phyloP scores from a whole-genome alignment of 2,113 vertebrate genomes.

The Macroglossus sobrinus region DNA sequence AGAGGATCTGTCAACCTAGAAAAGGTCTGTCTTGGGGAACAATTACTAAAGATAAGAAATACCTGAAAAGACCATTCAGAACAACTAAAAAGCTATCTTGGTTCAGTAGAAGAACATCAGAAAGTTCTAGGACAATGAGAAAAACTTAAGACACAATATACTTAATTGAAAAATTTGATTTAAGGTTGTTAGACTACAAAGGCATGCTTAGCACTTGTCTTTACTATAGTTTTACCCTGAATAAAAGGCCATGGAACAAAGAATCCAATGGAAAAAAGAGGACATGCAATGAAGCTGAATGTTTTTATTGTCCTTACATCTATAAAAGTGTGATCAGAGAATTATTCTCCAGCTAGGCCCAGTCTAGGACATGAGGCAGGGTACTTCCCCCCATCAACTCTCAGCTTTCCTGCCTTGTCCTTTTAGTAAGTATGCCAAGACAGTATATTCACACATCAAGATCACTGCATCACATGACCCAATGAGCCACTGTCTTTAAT shows the following conservation, averaged over 20 bases:
- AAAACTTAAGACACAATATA: neutral
- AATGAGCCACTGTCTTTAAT: neutral
- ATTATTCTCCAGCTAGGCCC: neutral
- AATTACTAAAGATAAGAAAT: neutral
- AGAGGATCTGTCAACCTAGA: neutral
- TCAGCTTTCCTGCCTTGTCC: neutral
- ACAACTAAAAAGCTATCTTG: neutral
- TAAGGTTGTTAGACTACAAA: neutral
- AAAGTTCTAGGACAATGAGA: neutral
- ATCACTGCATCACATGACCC: neutral
- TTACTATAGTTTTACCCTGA: neutral
- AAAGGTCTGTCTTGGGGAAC: neutral
- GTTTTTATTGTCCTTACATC: neutral
- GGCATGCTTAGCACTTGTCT: neutral
- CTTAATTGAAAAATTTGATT: neutral
- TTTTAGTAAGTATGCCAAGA: neutral
- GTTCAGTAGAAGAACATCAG: neutral
- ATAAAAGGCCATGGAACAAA: conserved; percentile 6
- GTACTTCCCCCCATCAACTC: neutral
- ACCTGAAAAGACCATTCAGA: conserved; percentile 18
- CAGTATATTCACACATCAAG: neutral
- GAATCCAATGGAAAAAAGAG: neutral
- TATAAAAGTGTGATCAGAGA: neutral
- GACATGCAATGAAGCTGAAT: neutral
- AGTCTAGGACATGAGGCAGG: neutral